A percentile compares a stretch with the other conserved stretches of the same genome.
Conservation (phyloP, 2,113 vertebrate genomes). For the Oreochromis spilurus region DNA sequence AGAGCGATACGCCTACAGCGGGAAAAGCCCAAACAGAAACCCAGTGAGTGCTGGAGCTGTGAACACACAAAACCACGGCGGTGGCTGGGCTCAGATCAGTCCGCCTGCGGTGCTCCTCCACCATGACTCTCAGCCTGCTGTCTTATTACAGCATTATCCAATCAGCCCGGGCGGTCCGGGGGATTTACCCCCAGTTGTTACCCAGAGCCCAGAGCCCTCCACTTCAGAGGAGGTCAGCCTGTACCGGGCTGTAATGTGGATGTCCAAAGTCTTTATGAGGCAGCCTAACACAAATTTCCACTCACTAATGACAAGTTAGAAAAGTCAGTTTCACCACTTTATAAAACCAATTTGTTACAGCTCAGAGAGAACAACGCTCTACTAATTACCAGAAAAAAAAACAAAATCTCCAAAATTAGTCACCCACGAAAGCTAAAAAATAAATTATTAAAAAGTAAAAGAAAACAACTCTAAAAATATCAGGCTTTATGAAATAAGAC, state of each 20-base stretch:
- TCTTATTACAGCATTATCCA: conserved; percentile 67
- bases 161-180: conserved; percentile 15
- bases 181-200: conserved; percentile 9
- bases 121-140: not conserved
- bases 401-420: not conserved
- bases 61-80: conserved; percentile 45
- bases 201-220: not conserved
- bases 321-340: not conserved
- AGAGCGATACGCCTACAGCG: not conserved
- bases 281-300: not conserved
- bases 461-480: not conserved
- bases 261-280: not conserved
- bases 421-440: not conserved
- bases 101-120: conserved; percentile 2
- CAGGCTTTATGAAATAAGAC: not conserved
- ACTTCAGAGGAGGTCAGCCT: not conserved
- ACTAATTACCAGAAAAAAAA: not conserved
- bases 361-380: not conserved
- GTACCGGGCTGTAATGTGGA: not conserved
- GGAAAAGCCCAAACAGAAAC: not conserved
- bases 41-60: conserved; percentile 34
- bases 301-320: not conserved
- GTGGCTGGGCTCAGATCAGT: conserved; percentile 36
- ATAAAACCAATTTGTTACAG: not conserved
- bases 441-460: not conserved